Base-by-base conservation (phyloP, 2,888 invertebrate species). In the Machimus rusticus region DNA sequence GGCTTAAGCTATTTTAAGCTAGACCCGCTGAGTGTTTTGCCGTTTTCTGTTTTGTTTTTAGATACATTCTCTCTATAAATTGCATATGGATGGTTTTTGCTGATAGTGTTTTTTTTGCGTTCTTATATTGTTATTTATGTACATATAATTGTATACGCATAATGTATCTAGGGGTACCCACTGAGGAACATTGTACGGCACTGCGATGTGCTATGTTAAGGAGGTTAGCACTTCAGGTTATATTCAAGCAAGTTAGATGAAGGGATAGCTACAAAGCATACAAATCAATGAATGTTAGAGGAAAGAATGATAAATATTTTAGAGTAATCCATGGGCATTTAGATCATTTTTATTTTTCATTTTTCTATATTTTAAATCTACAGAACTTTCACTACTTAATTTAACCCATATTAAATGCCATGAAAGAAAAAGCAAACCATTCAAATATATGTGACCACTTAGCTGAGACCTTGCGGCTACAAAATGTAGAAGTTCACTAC, bases 151-250 rank as follows among this genome's bases (percentile, higher is more conserved):
- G 86, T 86, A 89, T 88, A 89, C 89, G 89, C 89, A 89, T 89
- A 89, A 89, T 89, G 89, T 88, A 89, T 89, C 89, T 89, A 89
- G 89, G 89, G 66, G 66, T 12, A 66, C 66, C 66, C 66, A 28
- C 66, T 66, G 19, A 66, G 66, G 51, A 66, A 66, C 66, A 66
- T 28, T 66, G 66, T 12, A 66, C 23, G 66, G 28, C 66, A 66
- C 28, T 66, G 66, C 66, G 23, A 12, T 66, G 28, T 79, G 66
- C 66, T n/a, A 12, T 66, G 28, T 79, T 51, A 28, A 28, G 14
- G 43, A 1, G 46, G 79, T 79, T 79, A 79, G 51, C 31, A 79
- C 23, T 43, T 39, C 23, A 46, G 39, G 39, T 78, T 78, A 37
- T 12, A 14, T 74, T 74, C 31, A 76, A 34, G n/a, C 28, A 76